Conservation (phyloP, 2,888 invertebrate species). For the Leucophora obtusa region DNA sequence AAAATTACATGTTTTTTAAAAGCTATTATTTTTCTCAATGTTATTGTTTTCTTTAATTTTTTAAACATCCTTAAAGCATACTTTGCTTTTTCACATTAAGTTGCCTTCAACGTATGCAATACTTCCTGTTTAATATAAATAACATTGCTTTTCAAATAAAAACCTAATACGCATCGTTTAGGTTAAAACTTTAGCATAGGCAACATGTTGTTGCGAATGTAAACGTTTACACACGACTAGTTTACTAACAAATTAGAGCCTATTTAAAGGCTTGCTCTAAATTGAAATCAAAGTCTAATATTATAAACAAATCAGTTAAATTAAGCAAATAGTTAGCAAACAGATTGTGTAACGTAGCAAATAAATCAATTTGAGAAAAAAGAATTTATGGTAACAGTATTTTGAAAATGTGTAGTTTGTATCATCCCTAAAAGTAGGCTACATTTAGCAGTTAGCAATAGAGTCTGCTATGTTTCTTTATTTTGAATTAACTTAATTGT, state of each 20-base stretch:
- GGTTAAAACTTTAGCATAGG: background rate
- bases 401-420: too few relatives aligned
- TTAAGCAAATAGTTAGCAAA: background rate
- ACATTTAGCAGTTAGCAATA: too few relatives aligned
- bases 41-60: too few relatives aligned
- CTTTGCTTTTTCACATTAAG: background rate
- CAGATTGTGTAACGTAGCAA: background rate
- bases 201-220: background rate
- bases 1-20: too few relatives aligned
- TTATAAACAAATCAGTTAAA: background rate
- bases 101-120: too few relatives aligned
- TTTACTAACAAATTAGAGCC: slow-evolving; percentile 1
- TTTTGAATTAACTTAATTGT: too few relatives aligned
- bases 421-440: too few relatives aligned
- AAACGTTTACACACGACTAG: background rate
- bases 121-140: too few relatives aligned
- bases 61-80: background rate
- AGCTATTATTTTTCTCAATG: too few relatives aligned
- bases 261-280: slow-evolving; percentile 1
- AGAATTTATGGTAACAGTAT: too few relatives aligned
- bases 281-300: background rate
- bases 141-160: background rate
- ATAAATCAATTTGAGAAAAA: background rate
- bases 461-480: too few relatives aligned
- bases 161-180: background rate